Percentiles rank a stretch among this genome's conserved stretches.
Conservation (phyloP, 2,113 vertebrate species). For the Mobula hypostoma region DNA sequence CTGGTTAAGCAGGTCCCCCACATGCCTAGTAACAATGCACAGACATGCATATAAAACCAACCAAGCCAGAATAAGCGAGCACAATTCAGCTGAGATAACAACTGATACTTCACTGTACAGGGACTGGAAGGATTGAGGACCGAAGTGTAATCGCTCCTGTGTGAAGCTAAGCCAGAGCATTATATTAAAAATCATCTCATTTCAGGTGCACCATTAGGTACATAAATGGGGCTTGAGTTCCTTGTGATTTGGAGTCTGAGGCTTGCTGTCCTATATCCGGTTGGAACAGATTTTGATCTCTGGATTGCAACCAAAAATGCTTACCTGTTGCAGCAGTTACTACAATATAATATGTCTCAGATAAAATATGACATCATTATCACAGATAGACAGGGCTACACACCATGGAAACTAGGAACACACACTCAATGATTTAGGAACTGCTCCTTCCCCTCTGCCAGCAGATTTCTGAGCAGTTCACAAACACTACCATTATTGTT, state of each 20-base stretch:
- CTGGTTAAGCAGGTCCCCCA: neutral
- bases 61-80: neutral
- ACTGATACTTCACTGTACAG: neutral
- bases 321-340: too few relatives aligned
- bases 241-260: neutral
- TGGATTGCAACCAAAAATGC: too few relatives aligned
- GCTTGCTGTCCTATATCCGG: neutral
- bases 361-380: too few relatives aligned
- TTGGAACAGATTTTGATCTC: neutral
- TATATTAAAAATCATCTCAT: neutral
- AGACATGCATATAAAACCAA: neutral
- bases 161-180: neutral
- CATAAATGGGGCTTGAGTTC: neutral
- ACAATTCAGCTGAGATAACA: neutral
- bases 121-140: neutral
- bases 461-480: too few relatives aligned
- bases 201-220: neutral
- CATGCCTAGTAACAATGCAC: neutral
- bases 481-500: too few relatives aligned
- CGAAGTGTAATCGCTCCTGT: neutral
- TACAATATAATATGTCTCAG: too few relatives aligned
- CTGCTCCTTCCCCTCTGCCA: too few relatives aligned
- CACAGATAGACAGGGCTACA: too few relatives aligned
- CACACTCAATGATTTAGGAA: too few relatives aligned
- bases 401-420: too few relatives aligned